Conservation (phyloP, 2,113 vertebrate species). For the Osmerus eperlanus region DNA sequence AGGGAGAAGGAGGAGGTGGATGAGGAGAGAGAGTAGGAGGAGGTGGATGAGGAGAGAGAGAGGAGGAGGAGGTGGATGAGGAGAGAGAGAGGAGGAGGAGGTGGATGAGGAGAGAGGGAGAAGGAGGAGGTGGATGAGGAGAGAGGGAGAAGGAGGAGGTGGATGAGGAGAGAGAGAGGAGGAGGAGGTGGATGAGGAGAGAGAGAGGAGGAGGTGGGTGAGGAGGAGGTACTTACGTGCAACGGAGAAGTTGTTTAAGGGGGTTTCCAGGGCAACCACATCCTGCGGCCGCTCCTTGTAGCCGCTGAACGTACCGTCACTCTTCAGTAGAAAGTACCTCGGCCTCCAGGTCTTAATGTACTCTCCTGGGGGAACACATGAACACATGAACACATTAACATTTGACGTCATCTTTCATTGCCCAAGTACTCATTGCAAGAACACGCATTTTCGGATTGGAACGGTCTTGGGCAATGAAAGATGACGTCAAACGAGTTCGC, state of each 20-base stretch:
- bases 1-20: conserved; percentile 30
- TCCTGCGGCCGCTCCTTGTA: conserved; percentile 97
- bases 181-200: conserved; percentile 41
- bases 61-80: too few species aligned
- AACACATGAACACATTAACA: too few species aligned
- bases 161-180: conserved; percentile 14
- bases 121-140: conserved; percentile 25
- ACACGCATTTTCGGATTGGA: too few species aligned
- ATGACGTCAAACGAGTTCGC: too few species aligned
- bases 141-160: not conserved
- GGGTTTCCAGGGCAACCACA: conserved; percentile 90
- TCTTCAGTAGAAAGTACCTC: conserved; percentile 93
- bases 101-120: too few species aligned
- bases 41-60: conserved; percentile 5
- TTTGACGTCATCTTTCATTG: too few species aligned
- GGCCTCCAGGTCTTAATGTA: conserved; percentile 99
- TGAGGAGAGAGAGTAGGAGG: conserved; percentile 31
- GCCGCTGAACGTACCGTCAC: conserved; percentile 93
- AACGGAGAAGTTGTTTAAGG: conserved; percentile 98
- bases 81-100: too few species aligned
- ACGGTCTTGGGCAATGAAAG: too few species aligned
- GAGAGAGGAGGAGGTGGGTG: not conserved
- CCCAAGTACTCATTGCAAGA: too few species aligned
- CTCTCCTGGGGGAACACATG: not conserved
- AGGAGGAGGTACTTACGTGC: conserved; percentile 83